A percentile compares a stretch with the other conserved stretches of the same genome.
Evolutionary conservation across 2,113 vertebrate species (phyloP).

Genomic region (Anoplopoma fimbria): DNA sequence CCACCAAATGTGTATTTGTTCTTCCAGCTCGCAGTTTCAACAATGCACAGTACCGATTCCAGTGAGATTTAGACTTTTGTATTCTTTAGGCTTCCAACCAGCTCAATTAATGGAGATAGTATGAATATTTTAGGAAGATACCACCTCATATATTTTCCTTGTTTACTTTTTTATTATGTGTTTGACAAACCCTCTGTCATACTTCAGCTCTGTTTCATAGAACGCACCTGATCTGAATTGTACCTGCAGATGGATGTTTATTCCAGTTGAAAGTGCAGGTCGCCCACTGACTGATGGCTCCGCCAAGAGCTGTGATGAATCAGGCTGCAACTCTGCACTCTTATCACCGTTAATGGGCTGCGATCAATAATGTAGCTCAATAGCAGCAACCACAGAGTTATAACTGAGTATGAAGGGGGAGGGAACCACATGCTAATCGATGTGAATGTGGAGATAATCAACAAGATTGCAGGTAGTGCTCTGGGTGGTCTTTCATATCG

Average conservation of each 20-base stretch:
- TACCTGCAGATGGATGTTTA: conserved; percentile 27
- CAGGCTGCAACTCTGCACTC: conserved; percentile 53
- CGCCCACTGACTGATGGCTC: conserved; percentile 40
- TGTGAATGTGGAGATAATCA: conserved; percentile 70
- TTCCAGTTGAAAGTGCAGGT: conserved; percentile 38
- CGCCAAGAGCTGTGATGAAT: conserved; percentile 50
- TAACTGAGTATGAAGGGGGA: conserved; percentile 42
- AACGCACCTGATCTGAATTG: neutral
- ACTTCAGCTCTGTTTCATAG: conserved; percentile 8
- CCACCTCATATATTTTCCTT: neutral
- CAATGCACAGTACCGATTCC: neutral
- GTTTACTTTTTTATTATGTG: neutral
- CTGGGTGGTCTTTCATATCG: conserved; percentile 42
- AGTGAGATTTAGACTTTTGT: neutral
- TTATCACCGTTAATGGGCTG: conserved; percentile 65
- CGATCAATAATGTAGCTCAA: conserved; percentile 62
- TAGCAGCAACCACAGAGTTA: conserved; percentile 61
- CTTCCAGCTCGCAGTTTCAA: neutral
- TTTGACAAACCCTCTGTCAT: neutral
- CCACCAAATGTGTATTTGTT: conserved; percentile 10
- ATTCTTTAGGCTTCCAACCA: neutral
- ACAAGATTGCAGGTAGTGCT: conserved; percentile 56
- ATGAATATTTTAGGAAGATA: neutral
- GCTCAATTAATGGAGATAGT: neutral
- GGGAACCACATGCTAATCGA: conserved; percentile 56